Evolutionary conservation across 1,140 invertebrate genomes (phyloP).

Genomic region (Microvelia longipes): DNA sequence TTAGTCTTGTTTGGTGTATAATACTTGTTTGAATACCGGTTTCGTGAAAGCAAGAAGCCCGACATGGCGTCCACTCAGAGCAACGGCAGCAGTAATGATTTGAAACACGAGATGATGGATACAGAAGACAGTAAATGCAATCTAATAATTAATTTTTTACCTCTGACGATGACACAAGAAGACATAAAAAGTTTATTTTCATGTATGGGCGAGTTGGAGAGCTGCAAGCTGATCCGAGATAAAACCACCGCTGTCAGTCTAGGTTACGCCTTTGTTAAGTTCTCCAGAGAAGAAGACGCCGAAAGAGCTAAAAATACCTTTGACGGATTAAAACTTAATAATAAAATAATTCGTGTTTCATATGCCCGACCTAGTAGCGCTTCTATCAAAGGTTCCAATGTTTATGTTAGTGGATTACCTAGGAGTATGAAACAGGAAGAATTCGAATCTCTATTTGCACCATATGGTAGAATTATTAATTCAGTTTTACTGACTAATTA

Average conservation of each 20-base stretch:
- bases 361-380: conserved; percentile 76
- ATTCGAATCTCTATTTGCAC: conserved; percentile 63
- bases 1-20: too few species aligned
- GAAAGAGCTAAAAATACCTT: conserved; percentile 72
- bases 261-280: conserved; percentile 82
- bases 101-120: too few species aligned
- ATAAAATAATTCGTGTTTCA: conserved; percentile 84
- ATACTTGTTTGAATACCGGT: too few species aligned
- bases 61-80: too few species aligned
- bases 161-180: conserved; percentile 84
- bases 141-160: conserved; percentile 81
- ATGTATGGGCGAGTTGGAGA: conserved; percentile 75
- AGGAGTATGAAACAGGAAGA: conserved; percentile 74
- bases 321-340: conserved; percentile 69
- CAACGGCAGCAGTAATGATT: too few species aligned
- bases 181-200: conserved; percentile 72
- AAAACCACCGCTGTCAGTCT: conserved; percentile 80
- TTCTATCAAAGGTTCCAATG: conserved; percentile 76
- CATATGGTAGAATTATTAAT: conserved; percentile 71
- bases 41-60: too few species aligned
- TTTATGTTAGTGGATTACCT: conserved; percentile 74
- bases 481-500: conserved; percentile 50
- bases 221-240: conserved; percentile 78
- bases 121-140: conserved; percentile 38
- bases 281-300: conserved; percentile 64